Percentiles rank a stretch among this genome's conserved stretches.
Conservation (phyloP, 2,888 invertebrate species). For the Amphipyra tragopoginis region DNA sequence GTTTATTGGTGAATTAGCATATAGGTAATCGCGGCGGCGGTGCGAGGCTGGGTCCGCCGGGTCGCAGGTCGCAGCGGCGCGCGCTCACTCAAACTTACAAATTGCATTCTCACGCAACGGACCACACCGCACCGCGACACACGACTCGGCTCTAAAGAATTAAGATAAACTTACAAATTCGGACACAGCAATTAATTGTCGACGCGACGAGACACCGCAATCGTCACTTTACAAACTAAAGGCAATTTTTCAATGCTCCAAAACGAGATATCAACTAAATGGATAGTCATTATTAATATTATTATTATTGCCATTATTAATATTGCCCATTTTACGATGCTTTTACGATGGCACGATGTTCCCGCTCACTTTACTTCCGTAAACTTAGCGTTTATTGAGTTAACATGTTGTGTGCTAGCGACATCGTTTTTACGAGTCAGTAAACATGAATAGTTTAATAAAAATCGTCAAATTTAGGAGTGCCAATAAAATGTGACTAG, state of each 20-base stretch:
- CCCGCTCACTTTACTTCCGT: constrained; percentile 70
- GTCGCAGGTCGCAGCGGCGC: constrained; percentile 65
- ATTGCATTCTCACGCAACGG: constrained; percentile 79
- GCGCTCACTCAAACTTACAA: constrained; percentile 69
- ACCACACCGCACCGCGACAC: constrained; percentile 58
- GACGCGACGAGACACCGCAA: constrained; percentile 31
- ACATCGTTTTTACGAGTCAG: constrained; percentile 65
- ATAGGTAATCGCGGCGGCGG: constrained; percentile 71
- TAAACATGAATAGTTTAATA: constrained; percentile 61
- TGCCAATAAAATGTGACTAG: constrained; percentile 45
- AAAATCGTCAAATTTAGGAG: constrained; percentile 57
- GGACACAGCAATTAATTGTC: constrained; percentile 49
- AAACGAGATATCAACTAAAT: constrained; percentile 69
- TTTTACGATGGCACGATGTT: constrained; percentile 71
- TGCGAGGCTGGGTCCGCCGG: constrained; percentile 71
- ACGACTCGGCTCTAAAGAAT: constrained; percentile 43
- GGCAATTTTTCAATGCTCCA: constrained; percentile 63
- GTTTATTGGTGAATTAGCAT: constrained; percentile 79
- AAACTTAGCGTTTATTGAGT: constrained; percentile 74
- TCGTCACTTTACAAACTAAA: constrained; percentile 48
- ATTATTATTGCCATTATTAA: constrained; percentile 81
- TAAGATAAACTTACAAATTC: constrained; percentile 57
- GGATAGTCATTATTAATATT: constrained; percentile 78
- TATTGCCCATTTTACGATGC: constrained; percentile 75
- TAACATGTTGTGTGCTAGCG: constrained; percentile 61